phyloP scores from a whole-genome alignment of 2,888 invertebrate genomes.

The Acleris cristana region DNA sequence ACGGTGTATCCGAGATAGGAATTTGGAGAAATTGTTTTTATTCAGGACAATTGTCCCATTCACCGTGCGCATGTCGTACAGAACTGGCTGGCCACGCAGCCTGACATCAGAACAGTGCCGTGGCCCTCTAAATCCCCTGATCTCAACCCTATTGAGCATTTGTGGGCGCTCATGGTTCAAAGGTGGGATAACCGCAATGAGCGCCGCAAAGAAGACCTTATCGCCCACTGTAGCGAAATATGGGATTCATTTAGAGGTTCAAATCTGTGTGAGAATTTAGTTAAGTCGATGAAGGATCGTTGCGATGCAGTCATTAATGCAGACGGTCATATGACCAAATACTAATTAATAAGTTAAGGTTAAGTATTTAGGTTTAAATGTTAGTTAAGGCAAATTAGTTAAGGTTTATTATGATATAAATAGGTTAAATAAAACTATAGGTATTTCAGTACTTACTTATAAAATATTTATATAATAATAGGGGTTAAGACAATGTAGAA shows the following conservation, averaged over 20 bases:
- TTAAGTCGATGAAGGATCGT: neutral
- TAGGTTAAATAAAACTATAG: too few relatives aligned
- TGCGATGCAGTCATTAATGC: neutral
- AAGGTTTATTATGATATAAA: too few relatives aligned
- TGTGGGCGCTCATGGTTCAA: constrained; percentile 39
- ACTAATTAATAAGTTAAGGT: too few relatives aligned
- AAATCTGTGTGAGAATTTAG: neutral
- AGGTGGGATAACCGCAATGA: constrained; percentile 29
- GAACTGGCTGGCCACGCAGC: constrained; percentile 26
- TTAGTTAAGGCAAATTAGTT: too few relatives aligned
- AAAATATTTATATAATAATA: too few relatives aligned
- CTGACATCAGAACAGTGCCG: constrained; percentile 12
- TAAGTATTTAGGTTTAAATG: too few relatives aligned
- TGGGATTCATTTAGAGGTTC: neutral
- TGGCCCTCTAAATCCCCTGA: constrained; percentile 36
- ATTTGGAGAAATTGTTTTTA: constrained; percentile 6
- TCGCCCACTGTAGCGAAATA: constrained; percentile 19
- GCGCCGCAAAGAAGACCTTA: constrained; percentile 22
- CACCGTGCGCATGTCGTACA: constrained; percentile 29
- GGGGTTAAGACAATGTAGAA: too few relatives aligned
- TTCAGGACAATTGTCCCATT: constrained; percentile 25
- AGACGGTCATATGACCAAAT: neutral
- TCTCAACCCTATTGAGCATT: constrained; percentile 30
- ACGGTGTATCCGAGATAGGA: constrained; percentile 35
- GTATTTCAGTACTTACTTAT: too few relatives aligned